Evolutionary conservation across 2,888 invertebrate genomes (phyloP), one percentile per base, ranked within the genome.

Genomic region (Trichopoda pennipes): DNA sequence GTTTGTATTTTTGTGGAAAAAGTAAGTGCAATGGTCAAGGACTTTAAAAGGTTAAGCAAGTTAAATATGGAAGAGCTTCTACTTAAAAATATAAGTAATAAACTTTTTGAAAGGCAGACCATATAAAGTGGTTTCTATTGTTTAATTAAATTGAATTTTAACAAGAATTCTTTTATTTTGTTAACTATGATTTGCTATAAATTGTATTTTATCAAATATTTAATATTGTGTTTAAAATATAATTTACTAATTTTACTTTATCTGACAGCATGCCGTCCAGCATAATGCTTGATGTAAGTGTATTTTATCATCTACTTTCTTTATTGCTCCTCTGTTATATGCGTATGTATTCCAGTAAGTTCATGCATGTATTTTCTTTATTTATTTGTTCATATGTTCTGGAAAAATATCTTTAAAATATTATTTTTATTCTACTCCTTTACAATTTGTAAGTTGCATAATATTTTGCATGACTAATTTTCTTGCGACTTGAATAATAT

Each of bases 1-100:
- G 19, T 16, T 21, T 49, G 44, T 49, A 38, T 49, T 3, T 58
- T 28, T 63, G 51, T 35, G 2, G 44, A n/a, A 9, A n/a, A 53
- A 38, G 7, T 61, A 28, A 75, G 66, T 78, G 70, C 58, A 74
- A 38, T 61, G 66, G 70, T 75, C 81, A 82, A 79, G 78, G 81
- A 75, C 66, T 49, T 61, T 55, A 23, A 56, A 82, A 75, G 69
- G 74, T 60, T 76, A 53, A 53, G 49, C 21, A 49, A 56, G 61
- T 53, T 51, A 35, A 53, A 32, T 51, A 19, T 55, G 12, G 49
- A 28, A 23, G n/a, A 38, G 35, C 32, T 60, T 23, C 63, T 51
- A 53, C 14, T 60, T 49, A 28, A 72, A 42, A 16, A 55, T 9
- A 44, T 19, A 23, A 9, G 42, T 17, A 51, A 44, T 35, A 61